Evolutionary conservation across 2,888 invertebrate genomes (phyloP).

Genomic region (Plebejus argus): DNA sequence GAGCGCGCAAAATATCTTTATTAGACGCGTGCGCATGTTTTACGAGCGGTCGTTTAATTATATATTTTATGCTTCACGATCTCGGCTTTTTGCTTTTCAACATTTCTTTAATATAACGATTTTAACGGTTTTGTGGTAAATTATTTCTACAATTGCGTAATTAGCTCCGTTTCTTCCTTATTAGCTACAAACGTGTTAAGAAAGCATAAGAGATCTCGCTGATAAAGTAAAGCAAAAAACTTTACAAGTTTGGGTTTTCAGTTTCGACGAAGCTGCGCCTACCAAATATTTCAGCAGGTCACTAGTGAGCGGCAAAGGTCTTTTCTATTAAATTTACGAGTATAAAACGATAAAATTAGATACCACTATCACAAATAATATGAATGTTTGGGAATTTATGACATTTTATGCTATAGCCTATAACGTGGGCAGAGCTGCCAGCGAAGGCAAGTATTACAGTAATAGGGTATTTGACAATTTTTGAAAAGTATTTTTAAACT

Average conservation of each 20-base stretch:
- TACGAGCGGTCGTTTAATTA: slow-evolving; percentile 45
- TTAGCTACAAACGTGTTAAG: slow-evolving; percentile 8
- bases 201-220: slow-evolving; percentile 12
- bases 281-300: not conserved
- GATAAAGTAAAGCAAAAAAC: slow-evolving; percentile 6
- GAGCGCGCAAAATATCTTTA: slow-evolving; percentile 42
- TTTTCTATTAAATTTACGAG: not conserved
- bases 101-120: slow-evolving; percentile 14
- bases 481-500: too few species aligned
- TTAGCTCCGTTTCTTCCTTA: not conserved
- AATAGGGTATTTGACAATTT: too few species aligned
- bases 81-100: slow-evolving; percentile 22
- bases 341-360: not conserved
- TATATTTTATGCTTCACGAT: slow-evolving; percentile 30
- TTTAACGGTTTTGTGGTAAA: slow-evolving; percentile 4
- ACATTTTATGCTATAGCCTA: not conserved
- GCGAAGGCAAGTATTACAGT: not conserved
- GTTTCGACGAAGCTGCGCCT: not conserved
- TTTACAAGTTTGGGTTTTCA: not conserved
- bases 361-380: not conserved
- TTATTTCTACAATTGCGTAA: slow-evolving; percentile 23
- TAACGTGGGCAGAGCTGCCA: not conserved
- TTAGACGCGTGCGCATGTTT: slow-evolving; percentile 65
- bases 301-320: not conserved
- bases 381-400: not conserved